These are phyloP conservation scores for Corydoras maculifer DNA, from an alignment of 2,113 vertebrate genomes.

Conservation along the genomic window DNA sequence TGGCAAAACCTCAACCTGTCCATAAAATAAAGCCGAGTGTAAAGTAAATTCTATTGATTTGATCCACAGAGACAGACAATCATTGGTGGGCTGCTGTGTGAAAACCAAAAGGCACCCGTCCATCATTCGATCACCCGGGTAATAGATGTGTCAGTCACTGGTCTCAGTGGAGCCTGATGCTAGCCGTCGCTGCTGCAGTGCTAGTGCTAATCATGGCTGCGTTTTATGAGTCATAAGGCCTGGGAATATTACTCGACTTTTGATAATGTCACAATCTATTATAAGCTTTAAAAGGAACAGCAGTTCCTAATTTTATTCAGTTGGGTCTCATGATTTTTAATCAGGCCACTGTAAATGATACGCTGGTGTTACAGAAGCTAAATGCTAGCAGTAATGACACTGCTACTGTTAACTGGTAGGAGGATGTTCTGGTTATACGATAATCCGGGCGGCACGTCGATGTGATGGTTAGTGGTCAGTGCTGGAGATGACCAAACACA, in stretches of 20 bases:
- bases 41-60: background rate
- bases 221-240: constrained; percentile 11
- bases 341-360: background rate
- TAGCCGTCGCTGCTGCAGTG: background rate
- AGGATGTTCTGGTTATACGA: too few species aligned
- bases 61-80: background rate
- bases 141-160: constrained; percentile 27
- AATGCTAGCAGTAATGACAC: too few species aligned
- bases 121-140: constrained; percentile 19
- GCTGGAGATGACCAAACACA: too few species aligned
- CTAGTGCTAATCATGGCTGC: background rate
- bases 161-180: constrained; percentile 4
- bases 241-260: background rate
- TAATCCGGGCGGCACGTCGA: too few species aligned
- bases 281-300: background rate
- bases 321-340: background rate
- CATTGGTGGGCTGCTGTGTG: background rate
- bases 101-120: constrained; percentile 4
- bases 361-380: background rate
- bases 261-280: background rate
- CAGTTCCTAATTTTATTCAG: constrained; percentile 10
- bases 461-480: too few species aligned
- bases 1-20: too few species aligned
- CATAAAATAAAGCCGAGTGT: background rate
- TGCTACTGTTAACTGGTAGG: too few species aligned